phyloP scores from a whole-genome alignment of 2,113 vertebrate genomes.

The Aleadryas rufinucha region DNA sequence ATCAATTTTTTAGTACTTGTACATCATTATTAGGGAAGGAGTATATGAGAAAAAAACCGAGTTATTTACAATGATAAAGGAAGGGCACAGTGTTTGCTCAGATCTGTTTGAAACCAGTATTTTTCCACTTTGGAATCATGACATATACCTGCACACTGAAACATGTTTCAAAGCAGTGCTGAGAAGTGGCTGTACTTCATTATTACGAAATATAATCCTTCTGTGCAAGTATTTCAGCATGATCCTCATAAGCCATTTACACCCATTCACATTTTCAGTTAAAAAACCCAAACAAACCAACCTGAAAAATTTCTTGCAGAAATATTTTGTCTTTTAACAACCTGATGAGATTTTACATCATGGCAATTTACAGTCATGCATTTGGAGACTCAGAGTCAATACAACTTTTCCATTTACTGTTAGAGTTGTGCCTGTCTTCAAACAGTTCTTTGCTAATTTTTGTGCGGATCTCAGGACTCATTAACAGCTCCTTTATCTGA shows the following conservation, averaged over 20 bases:
- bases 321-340: background rate
- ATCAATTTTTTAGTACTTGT: background rate
- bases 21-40: background rate
- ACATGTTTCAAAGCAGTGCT: background rate
- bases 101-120: background rate
- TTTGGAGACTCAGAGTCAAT: background rate
- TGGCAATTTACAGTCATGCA: constrained; percentile 2
- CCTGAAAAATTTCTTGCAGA: constrained; percentile 1
- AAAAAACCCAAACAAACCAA: background rate
- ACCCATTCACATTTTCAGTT: background rate
- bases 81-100: constrained; percentile 48
- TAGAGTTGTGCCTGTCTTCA: constrained; percentile 45
- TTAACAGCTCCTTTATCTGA: constrained; percentile 79
- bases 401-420: constrained; percentile 12
- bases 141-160: background rate
- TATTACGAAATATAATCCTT: background rate
- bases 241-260: background rate
- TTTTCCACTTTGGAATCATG: background rate
- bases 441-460: constrained; percentile 79
- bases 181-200: background rate
- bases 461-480: constrained; percentile 69
- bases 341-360: background rate
- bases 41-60: background rate
- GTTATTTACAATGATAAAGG: background rate
- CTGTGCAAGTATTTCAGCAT: background rate